Evolutionary conservation across 2,113 vertebrate species (phyloP), one percentile per base, ranked within the genome.

Genomic region (Spea bombifrons): DNA sequence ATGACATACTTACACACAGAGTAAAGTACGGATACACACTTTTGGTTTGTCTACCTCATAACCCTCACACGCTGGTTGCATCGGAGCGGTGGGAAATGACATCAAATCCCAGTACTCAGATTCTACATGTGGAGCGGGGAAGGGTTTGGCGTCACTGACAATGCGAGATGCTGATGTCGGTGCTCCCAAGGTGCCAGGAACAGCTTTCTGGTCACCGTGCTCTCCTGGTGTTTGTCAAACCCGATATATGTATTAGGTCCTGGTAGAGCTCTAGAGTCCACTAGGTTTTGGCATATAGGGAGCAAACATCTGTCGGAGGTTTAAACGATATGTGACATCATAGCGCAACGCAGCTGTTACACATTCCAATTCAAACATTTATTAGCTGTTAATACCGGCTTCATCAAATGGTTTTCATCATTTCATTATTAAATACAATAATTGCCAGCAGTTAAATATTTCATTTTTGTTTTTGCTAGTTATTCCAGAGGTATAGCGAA

Each of bases 351-450:
- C 65, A 76, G 75, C 75, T 76, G 75, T 44, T 68, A 43, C 4
- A 52, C 65, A 68, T 76, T 76, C 61, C 65, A 76, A 76, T 44
- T 46, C 52, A 76, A 67, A 76, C 61, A 9, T 76, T 68, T 45
- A 53, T 44, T 67, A 49, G 12, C 75, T 67, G 75, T 44, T 57
- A 76, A 76, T 45, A 57, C 44, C 55, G 67, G 43, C 52, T 5
- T 5, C 73, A 64, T 65, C 57, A 17, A 8, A 44, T 65, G 45
- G 30, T 30, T 48, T 64, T 74, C 30, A 7, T 15, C 49, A 3
- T 15, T 61, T 47, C 47, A 52, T 48, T 61, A 75, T 30, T 15
- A 75, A 64, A 57, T 43, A 30, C 43, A 43, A 44, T 17, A 4
- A 30, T 53, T 71, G 30, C 30, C 30, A 16, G 30, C 13, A 30